Evolutionary conservation across 2,113 vertebrate genomes (phyloP), one percentile per base, ranked within the genome.

Genomic region (Rhinogobius similis): DNA sequence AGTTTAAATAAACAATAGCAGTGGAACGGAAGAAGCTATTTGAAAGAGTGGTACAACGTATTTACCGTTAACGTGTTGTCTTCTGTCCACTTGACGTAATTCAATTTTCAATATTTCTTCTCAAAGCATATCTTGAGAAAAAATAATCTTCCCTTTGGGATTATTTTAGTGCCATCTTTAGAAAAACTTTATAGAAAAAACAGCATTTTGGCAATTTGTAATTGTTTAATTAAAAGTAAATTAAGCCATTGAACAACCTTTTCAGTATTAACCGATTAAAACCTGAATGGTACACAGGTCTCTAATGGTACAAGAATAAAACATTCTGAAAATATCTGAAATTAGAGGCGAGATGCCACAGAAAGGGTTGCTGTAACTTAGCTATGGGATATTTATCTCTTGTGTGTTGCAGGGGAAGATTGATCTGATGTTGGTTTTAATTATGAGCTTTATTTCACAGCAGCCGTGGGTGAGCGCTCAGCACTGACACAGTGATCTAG

Each of bases 401-500:
- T 68, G 70, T 72, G 75, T 70, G 38, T 29, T 41, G n/a, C 62
- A 84, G 82, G 77, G 65, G 67, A 62, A 83, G 76, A 87, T 82
- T 26, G 67, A 75, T 73, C 72, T 38, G 81, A 76, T 87, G 87
- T 92, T 92, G 90, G 91, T 91, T 93, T 92, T 88, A 92, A 93
- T 93, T 93, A 91, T 68, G 83, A 75, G 67, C 80, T 87, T 85
- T 87, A 83, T 89, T 93, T 93, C 87, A 90, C 90, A 91, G 90
- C 85, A 72, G 88, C 78, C 86, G 83, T 81, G 89, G 89, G 91
- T 83, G 64, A 88, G 77, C 68, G 71, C 78, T 91, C 87, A 87
- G 85, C 86, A 86, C 87, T 93, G 93, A 94, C 92, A 92, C 87
- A 91, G 82, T 72, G 84, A 83, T 46, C 66, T 76, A 92, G 86